Evolutionary conservation across 2,797 vertebrate genomes (phyloP), one percentile per base, ranked within the genome.

Genomic region (Siniperca scherzeri): DNA sequence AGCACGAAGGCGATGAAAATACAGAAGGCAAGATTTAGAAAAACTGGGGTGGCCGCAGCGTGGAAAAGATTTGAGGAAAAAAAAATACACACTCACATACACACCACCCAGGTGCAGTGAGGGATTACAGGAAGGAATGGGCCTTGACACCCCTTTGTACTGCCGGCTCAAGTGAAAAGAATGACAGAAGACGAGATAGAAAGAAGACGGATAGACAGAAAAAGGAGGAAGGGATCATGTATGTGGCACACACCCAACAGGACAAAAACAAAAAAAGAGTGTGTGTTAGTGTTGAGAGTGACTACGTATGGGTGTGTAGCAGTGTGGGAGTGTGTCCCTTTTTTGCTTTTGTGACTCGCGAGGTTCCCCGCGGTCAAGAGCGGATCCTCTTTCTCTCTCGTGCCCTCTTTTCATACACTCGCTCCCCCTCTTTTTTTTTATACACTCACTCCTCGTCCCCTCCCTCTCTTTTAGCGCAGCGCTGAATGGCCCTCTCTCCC

Each of bases 361-460:
- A 86, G 88, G 91, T 92, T 82, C 90, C 91, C 90, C 50, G 84
- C 83, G 90, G 93, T 94, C 93, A 93, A 93, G 91, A 93, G 92
- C 90, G 74, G 88, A 93, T 94, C 88, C 88, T 83, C 80, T 93
- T 91, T 93, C 93, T 92, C 86, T 79, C 91, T 83, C 57, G 70
- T 87, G 84, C 87, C 83, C 89, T 84, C 92, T 89, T 94, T 94
- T 95, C 87, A 93, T 92, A 72, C 82, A 91, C 91, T 93, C 77
- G 27, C 83, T 72, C 81, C 86, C 91, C 77, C 71, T 64, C 66
- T 80, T 76, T 74, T 76, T 74, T 82, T 93, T 93, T 74, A 93
- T 94, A 93, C 90, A 93, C 93, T 92, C 92, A 75, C 81, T 87
- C 83, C 80, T 74, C 56, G 22, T 89, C 74, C 80, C 89, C 91